Base-by-base conservation (phyloP, 2,888 invertebrate species). In the Drosophila meridiana region DNA sequence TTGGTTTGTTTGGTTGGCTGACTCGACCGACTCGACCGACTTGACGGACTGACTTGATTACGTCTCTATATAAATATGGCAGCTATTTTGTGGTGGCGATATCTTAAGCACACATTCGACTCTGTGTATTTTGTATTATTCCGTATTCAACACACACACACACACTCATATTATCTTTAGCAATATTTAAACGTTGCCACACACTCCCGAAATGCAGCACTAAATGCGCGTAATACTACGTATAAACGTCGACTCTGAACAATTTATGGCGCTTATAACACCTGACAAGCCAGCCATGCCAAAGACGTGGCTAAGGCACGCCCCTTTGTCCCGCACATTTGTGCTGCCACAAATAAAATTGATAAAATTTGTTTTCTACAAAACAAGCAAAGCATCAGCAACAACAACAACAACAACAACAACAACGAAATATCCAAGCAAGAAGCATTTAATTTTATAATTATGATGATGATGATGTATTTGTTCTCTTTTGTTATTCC, bases 31-130 rank as follows among this genome's bases (percentile, higher is more conserved):
- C 45, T 65, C 20, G 20, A 42, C 7, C 42, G 42, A 42, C n/a
- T 42, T 78, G 55, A 40, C 55, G 38, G 88, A 87, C 74, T 78
- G 90, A 90, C 89, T 89, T 87, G 90, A 87, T 86, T 86, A 90
- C 85, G 85, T 86, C 85, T 90, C 87, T 89, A 87, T 81, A 87
- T 81, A 90, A 90, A 86, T 86, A 86, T 90, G 90, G 89, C 85
- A 85, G 85, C 90, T 83, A 86, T 90, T 80, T 80, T 67, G 53
- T 83, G 52, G 43, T 28, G 64, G 74, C 85, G 80, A 87, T 84
- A 84, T 87, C 84, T 89, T 89, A 63, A 62, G 69, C 71, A 89
- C 47, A 87, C 78, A 89, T 90, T 84, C 72, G 74, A 66, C 70
- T 56, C 40, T 71, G 53, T 77, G 59, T 61, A 68, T 71, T 65